Evolutionary conservation across 2,888 invertebrate species (phyloP), one percentile per base, ranked within the genome.

Genomic region (Diaphora mendica): DNA sequence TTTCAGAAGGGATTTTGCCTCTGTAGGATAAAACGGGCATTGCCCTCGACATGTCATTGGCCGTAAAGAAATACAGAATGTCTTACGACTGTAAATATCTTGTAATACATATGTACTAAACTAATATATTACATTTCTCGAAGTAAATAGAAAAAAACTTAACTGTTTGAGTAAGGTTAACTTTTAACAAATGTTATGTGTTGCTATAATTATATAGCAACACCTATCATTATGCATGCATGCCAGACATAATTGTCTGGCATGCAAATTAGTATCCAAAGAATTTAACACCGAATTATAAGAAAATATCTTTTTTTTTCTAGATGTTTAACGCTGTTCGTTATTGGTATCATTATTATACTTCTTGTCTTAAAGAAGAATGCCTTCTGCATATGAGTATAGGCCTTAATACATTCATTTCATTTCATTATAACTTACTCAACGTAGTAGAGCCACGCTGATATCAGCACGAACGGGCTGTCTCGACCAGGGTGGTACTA

Each of bases 1-100:
- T 62, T 15, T 68, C n/a, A n/a, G 51, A n/a, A 68, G 55, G 35
- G n/a, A 67, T 48, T 67, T 17, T 55, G 35, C 55, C 35, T 55
- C 35, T 68, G 2, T 51, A 35, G n/a, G 35, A 51, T 68, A 26
- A 55, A 68, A 8, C 51, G 55, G n/a, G 2, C n/a, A 68, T 17
- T 68, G 68, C 23, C 68, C 68, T 13, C n/a, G 44, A 23, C 48
- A 35, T 68, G 51, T 55, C 55, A 33, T 17, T 55, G 51, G 9
- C 68, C 51, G 55, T 33, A 15, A 51, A 68, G 68, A 68, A 68
- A 48, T 48, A 51, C 51, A 51, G 51, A 51, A 48, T 44, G n/a
- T 15, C 35, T 7, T 39, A 20, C 51, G 39, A n/a, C 33, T 48
- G 23, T 55, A 68, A 51, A 62, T 72, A 42, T 20, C 51, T 66